phyloP scores from a whole-genome alignment of 2,113 vertebrate species.

The Poeciliopsis prolifica region DNA sequence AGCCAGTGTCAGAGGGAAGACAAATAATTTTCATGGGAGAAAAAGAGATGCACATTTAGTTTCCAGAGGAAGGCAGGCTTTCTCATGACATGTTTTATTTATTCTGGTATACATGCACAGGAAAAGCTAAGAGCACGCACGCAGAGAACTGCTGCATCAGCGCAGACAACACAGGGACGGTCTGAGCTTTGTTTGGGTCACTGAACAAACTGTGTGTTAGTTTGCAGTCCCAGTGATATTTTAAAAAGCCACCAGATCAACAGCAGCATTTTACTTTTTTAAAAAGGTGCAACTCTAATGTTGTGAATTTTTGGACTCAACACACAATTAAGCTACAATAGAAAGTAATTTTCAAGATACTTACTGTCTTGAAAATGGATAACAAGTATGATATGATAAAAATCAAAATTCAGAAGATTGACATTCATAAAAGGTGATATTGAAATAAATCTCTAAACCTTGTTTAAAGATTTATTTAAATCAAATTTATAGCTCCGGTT shows the following conservation, averaged over 20 bases:
- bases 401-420: too few species aligned
- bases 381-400: background rate
- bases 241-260: background rate
- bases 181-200: slow-evolving; percentile 58
- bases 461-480: background rate
- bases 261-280: slow-evolving; percentile 3
- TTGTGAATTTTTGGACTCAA: background rate
- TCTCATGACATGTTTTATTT: slow-evolving; percentile 69
- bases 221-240: slow-evolving; percentile 16
- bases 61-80: slow-evolving; percentile 31
- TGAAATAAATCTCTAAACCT: background rate
- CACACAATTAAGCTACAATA: background rate
- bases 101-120: slow-evolving; percentile 33
- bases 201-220: slow-evolving; percentile 39
- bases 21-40: background rate
- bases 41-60: slow-evolving; percentile 10
- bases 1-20: background rate
- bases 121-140: slow-evolving; percentile 54
- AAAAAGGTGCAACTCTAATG: background rate
- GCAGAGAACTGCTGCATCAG: slow-evolving; percentile 36
- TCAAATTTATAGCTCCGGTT: slow-evolving; percentile 16
- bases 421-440: background rate
- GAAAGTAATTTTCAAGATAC: background rate
- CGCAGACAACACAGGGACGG: slow-evolving; percentile 38
- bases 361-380: background rate